These are phyloP conservation scores for Brachyopa scutellaris DNA, from an alignment of 2,888 invertebrate genomes.

Conservation along the genomic window DNA sequence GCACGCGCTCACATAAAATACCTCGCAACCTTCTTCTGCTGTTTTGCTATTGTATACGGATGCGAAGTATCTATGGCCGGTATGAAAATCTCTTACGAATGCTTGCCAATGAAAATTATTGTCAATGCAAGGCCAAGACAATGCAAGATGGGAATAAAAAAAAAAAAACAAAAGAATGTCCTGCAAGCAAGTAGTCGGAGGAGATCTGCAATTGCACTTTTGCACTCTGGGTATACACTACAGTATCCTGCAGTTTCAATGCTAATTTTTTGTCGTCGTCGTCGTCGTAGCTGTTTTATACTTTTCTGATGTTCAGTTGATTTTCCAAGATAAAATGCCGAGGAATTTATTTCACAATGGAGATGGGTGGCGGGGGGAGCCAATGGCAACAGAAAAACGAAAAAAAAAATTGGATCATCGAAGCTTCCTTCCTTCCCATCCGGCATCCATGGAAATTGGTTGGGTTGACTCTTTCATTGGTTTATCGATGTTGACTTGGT, in stretches of 20 bases:
- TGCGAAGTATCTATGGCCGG: conserved; percentile 22
- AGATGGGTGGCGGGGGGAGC: not conserved
- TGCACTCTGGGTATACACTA: conserved; percentile 65
- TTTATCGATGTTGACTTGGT: conserved; percentile 38
- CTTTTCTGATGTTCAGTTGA: conserved; percentile 50
- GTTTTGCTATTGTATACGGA: conserved; percentile 27
- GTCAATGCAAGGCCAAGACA: conserved; percentile 73
- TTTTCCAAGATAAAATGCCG: conserved; percentile 62
- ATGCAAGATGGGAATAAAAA: conserved; percentile 51
- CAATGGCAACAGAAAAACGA: not conserved
- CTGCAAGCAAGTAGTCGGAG: conserved; percentile 32
- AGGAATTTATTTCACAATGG: conserved; percentile 48
- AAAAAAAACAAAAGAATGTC: conserved; percentile 46
- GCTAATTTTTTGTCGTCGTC: conserved; percentile 68
- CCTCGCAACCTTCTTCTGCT: conserved; percentile 33
- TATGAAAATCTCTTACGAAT: conserved; percentile 51
- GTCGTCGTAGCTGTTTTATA: no score
- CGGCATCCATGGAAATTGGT: conserved; percentile 3
- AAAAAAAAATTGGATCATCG: conserved; percentile 60
- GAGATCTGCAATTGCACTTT: conserved; percentile 63
- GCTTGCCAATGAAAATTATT: conserved; percentile 73
- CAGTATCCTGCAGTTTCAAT: conserved; percentile 68
- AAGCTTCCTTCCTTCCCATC: conserved; percentile 62
- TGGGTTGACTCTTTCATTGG: conserved; percentile 5
- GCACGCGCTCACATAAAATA: conserved; percentile 76